Conservation (phyloP, 1,140 invertebrate genomes). For the Platorchestia sp. region DNA sequence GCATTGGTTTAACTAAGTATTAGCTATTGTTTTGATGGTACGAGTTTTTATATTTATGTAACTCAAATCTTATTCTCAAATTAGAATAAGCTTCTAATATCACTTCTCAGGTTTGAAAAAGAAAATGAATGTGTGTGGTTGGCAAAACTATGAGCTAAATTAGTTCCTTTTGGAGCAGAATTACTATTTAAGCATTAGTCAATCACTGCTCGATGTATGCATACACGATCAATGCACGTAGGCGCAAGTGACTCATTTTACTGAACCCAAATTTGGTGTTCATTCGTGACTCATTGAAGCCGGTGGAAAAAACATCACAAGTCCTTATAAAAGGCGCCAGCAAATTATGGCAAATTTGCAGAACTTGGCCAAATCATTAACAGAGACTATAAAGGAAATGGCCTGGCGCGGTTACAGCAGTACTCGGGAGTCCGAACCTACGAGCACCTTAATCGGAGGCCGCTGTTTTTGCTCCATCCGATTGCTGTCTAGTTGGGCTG, state of each 20-base stretch:
- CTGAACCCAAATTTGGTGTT: not conserved
- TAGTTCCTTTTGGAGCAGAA: not conserved
- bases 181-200: not conserved
- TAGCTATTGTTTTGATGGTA: not conserved
- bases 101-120: not conserved
- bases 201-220: not conserved
- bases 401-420: not conserved
- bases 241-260: slow-evolving; percentile 10
- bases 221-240: not conserved
- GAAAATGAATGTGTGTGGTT: not conserved
- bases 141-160: not conserved
- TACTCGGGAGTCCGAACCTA: not conserved
- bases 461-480: not conserved
- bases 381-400: not conserved
- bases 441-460: not conserved
- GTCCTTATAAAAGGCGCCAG: not conserved
- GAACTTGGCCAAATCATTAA: slow-evolving; percentile 45
- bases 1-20: not conserved
- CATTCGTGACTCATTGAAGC: slow-evolving; percentile 30
- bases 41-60: not conserved
- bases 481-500: not conserved
- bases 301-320: not conserved
- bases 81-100: not conserved
- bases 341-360: slow-evolving; percentile 42
- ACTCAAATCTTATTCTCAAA: not conserved